Evolutionary conservation across 2,113 vertebrate genomes (phyloP), one percentile per base, ranked within the genome.

Genomic region (Montifringilla adamsi): DNA sequence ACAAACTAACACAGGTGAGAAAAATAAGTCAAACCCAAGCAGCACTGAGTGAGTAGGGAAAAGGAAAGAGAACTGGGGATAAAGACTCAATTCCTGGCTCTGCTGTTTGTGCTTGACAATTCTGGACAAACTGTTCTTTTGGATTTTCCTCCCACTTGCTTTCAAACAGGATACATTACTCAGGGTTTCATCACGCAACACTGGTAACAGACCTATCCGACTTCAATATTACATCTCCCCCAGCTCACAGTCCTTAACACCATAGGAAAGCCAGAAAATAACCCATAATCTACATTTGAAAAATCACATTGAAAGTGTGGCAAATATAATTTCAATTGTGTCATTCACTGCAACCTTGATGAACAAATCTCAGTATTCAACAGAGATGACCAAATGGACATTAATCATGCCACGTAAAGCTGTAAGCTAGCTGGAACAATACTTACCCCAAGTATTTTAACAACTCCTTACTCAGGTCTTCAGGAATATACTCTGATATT

Each of bases 401-500:
- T 44, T n/a, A 81, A 60, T 23, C 5, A 70, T 39, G 15, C 8
- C 47, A 56, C 19, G 58, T 10, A 90, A 68, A 67, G 81, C 22
- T 49, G 35, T 24, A 20, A 33, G 26, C 39, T 68, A 88, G 13
- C 23, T 62, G 27, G 52, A 93, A 85, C 23, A 59, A 66, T 74
- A 98, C 99, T 97, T 97, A 99, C 99, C 98, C 95, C 95, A 99
- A 96, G 93, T 98, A 98, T 76, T 97, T 98, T 75, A 98, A 97
- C 52, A 99, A 97, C n/a, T 98, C 98, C 90, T 97, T 98, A 97
- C 98, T 99, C 92, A 99, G 94, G 80, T 99, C 98, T 96, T 98
- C 98, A 89, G 97, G 95, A 97, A 99, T 97, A 93, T 99, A 99
- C 86, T 99, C 99, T 10, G 99, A 99, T 96, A 99, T 97, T 84